These are phyloP conservation scores for Calephelis virginiensis DNA, from an alignment of 1,140 invertebrate species.

Conservation along the genomic window DNA sequence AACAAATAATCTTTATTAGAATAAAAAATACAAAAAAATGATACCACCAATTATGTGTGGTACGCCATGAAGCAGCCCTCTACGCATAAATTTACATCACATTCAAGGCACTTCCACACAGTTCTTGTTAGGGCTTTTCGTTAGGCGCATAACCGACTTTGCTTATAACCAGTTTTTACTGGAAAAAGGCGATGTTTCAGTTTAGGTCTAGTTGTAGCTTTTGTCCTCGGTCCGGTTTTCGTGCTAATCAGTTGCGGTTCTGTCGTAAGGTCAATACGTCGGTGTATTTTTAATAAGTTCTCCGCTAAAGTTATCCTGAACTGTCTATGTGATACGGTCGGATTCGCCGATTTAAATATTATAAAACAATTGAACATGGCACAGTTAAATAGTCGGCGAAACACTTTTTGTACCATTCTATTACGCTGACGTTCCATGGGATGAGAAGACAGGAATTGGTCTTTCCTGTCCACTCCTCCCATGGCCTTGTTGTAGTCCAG, in stretches of 20 bases:
- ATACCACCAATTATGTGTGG: too few species aligned
- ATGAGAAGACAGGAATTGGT: slow-evolving; percentile 32
- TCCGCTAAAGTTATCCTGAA: slow-evolving; percentile 28
- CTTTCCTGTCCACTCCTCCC: slow-evolving; percentile 41
- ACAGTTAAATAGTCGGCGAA: slow-evolving; percentile 19
- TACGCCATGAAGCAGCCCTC: too few species aligned
- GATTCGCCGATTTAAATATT: slow-evolving; percentile 24
- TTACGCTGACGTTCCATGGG: slow-evolving; percentile 29
- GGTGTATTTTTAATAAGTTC: slow-evolving; percentile 24
- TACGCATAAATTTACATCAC: too few species aligned
- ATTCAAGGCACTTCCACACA: too few species aligned
- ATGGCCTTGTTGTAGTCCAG: slow-evolving; percentile 42
- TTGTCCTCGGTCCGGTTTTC: slow-evolving; percentile 16
- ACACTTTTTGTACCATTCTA: slow-evolving; percentile 30
- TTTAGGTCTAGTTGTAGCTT: background rate
- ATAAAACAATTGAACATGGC: slow-evolving; percentile 34
- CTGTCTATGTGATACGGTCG: slow-evolving; percentile 24
- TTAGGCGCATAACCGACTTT: background rate
- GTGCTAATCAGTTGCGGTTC: slow-evolving; percentile 19
- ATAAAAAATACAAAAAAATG: too few species aligned
- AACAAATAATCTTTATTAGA: too few species aligned
- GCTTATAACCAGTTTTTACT: background rate
- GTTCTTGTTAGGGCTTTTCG: background rate
- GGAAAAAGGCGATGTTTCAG: background rate
- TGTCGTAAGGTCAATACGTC: slow-evolving; percentile 25